Evolutionary conservation across 2,797 vertebrate genomes (phyloP), one percentile per base, ranked within the genome.

Genomic region (Vireo griseus): DNA sequence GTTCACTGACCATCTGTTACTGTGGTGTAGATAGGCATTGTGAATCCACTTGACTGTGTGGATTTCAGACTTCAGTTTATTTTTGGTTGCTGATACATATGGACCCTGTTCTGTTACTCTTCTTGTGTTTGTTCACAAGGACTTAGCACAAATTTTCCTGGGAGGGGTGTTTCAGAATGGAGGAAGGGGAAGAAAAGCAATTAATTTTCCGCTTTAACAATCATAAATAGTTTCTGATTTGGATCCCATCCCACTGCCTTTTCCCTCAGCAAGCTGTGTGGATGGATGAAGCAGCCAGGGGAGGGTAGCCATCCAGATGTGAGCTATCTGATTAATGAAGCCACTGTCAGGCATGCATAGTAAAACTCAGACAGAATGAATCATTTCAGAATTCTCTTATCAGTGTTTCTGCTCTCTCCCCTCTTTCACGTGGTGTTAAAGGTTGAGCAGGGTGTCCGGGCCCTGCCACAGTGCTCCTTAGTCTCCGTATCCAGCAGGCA

Each of bases 1-100:
- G 97, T 97, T 97, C 96, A 97, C 95, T 98, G 97, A 97, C 97
- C 98, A 98, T 98, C 98, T 98, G 98, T 98, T 98, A 97, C 96
- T 28, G 74, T 96, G 88, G 90, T 9, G 16, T 96, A 97, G 75
- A 97, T 80, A 97, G 97, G 97, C 92, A 86, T 40, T 74, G n/a
- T 66, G 45, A 90, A 91, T 95, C 72, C 79, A 84, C 47, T 97
- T 93, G 84, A 69, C 62, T 90, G 91, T 97, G 94, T 94, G 93
- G 94, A 95, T 97, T 97, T 97, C 96, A 94, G 93, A 96, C 93
- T 96, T 82, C 31, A 63, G 91, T 94, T 95, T 96, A 94, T 95
- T 96, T 97, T 96, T 95, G 97, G 95, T 97, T 95, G 88, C 95
- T 96, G 81, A 86, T 97, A 58, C 98, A 97, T 97, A 97, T 96